Base-by-base conservation (phyloP, 2,888 invertebrate genomes). In the Brachypalpus laphriformis region DNA sequence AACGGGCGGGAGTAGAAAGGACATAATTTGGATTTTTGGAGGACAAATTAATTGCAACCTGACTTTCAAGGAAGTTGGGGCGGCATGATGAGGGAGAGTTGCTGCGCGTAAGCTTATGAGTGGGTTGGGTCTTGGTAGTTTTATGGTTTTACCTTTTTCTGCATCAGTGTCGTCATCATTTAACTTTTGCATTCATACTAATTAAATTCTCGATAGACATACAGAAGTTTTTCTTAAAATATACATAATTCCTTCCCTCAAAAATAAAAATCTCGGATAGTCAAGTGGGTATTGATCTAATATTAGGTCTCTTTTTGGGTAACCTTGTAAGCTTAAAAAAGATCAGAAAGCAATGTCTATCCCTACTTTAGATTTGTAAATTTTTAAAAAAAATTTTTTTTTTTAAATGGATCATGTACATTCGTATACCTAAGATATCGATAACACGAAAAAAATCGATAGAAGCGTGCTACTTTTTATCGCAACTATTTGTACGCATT, bases 21-120 rank as follows among this genome's bases (percentile, higher is more conserved):
- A 54, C 25, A 37, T 4, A 47, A 16, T 49, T 20, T 22, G 31
- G 3, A 51, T 28, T 25, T 22, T 47, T 37, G 14, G 51, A 51
- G 22, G 75, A 51, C 45, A 47, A 66, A 51, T 40, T 57, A 75
- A 47, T 66, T 56, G 57, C 49, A 75, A 28, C 54, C 56, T 20
- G 45, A 65, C 51, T 42, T 40, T 54, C 34, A 25, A 18, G 31
- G 22, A 68, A 68, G 42, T 18, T 40, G 28, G 68, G 14, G 42
- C 28, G 18, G 4, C 14, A 14, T n/a, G n/a, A 18, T 14, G 11
- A 31, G 49, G 14, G 18, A 37, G 20, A 31, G 40, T 9, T 40
- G 40, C 14, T 40, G 40, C 14, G 68, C 40, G 56, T 40, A 20
- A n/a, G 20, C 22, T 40, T 37, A 37, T 57, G 11, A 20, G 31